These are phyloP conservation scores for Bos taurus DNA, from an alignment of 2,113 vertebrate genomes.

Conservation along the genomic window ARS-UCD2.0 NC_037354.1:7396501-7397000, in stretches of 20 bases:
- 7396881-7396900: too few species aligned
- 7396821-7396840: too few species aligned
- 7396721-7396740: neutral
- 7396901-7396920: too few species aligned
- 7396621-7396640: neutral
- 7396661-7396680: neutral
- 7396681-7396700: neutral
- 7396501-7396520: rapidly evolving
- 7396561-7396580: neutral
- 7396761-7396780: neutral
- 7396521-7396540: neutral
- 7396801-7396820: too few species aligned
- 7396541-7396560: neutral
- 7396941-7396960: neutral
- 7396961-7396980: neutral
- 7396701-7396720: neutral
- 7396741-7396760: neutral
- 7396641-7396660: rapidly evolving
- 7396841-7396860: too few species aligned
- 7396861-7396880: too few species aligned
- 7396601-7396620: rapidly evolving
- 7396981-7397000: neutral
- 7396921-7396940: too few species aligned
- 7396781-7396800: neutral
- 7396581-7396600: neutral